These are phyloP conservation scores for Lepidothrix coronata DNA, from an alignment of 2,113 vertebrate genomes.

Conservation along the genomic window DNA sequence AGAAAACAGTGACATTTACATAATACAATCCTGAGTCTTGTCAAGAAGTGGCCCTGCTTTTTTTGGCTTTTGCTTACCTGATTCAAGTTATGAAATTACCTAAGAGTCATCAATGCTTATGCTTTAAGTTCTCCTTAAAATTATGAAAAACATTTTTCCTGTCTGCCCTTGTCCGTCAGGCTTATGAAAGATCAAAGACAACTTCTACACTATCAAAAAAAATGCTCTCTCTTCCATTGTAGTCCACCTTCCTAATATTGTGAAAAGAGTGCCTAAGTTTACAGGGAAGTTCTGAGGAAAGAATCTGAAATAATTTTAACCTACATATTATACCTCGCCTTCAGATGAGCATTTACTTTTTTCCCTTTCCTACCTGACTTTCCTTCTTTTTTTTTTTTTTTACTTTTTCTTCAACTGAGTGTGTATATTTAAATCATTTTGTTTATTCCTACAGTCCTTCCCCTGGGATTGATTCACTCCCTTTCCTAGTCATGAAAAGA, in stretches of 20 bases:
- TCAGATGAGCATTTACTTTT: not conserved
- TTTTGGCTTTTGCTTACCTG: not conserved
- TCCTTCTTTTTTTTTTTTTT: not conserved
- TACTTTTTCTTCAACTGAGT: not conserved
- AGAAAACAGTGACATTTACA: not conserved
- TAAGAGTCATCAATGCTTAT: not conserved
- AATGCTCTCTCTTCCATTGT: not conserved
- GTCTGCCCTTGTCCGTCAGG: not conserved
- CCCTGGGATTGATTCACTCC: not conserved
- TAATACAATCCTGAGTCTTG: not conserved
- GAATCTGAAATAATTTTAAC: not conserved
- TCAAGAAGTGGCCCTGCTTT: not conserved
- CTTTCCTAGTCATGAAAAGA: not conserved
- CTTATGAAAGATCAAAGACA: not conserved
- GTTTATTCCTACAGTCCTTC: not conserved
- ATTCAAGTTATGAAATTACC: not conserved
- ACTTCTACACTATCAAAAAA: not conserved
- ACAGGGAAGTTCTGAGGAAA: not conserved
- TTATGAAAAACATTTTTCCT: not conserved
- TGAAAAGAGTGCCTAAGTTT: not conserved
- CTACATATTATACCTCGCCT: not conserved
- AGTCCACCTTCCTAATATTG: not conserved
- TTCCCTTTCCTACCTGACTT: not conserved
- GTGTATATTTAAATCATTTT: not conserved
- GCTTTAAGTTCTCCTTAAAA: not conserved